Evolutionary conservation across 2,797 vertebrate genomes (phyloP).

Genomic region (Clamator glandarius): DNA sequence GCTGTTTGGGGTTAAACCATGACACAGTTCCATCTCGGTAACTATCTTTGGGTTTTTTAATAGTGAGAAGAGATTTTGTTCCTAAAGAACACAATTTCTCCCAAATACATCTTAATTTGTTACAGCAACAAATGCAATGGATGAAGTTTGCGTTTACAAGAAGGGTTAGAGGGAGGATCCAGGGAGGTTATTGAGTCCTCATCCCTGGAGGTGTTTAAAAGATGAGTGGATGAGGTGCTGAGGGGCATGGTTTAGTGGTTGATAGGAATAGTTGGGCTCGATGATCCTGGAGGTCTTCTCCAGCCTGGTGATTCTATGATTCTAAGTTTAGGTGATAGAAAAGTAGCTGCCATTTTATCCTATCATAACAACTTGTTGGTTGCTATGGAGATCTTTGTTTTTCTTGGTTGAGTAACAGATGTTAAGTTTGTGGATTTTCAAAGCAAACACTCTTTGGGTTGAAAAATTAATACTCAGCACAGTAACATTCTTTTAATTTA

Average conservation of each 20-base stretch:
- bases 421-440: not conserved
- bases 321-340: not conserved
- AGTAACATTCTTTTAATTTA: not conserved
- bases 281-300: no score
- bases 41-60: not conserved
- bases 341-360: not conserved
- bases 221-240: no score
- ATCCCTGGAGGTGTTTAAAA: no score
- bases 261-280: no score
- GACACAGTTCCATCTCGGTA: not conserved
- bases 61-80: not conserved
- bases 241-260: no score
- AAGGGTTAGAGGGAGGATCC: no score
- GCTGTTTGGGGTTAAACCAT: no score
- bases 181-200: no score
- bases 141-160: not conserved
- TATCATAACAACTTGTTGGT: not conserved
- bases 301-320: no score
- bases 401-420: not conserved
- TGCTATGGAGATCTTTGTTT: constrained; percentile 14
- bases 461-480: not conserved
- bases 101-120: not conserved
- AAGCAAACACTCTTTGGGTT: not conserved
- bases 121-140: not conserved
- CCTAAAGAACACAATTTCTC: not conserved